A percentile compares a stretch with the other conserved stretches of the same genome.
These are phyloP conservation scores for Rapana venosa DNA, from an alignment of 2,888 invertebrate species.

Conservation along the genomic window DNA sequence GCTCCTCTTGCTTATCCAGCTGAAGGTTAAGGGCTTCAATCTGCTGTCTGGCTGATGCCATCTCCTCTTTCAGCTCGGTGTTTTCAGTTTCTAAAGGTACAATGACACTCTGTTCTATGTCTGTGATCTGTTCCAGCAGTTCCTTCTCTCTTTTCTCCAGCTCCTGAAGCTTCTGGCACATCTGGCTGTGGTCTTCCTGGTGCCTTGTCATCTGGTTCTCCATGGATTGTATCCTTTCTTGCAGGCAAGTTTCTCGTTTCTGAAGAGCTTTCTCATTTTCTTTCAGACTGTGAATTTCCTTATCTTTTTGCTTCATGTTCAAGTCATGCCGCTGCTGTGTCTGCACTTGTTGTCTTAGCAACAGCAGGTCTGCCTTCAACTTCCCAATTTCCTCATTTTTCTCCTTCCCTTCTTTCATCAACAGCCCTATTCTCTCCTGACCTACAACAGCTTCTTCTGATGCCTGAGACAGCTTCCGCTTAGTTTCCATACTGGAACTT, in stretches of 20 bases:
- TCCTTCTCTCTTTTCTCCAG: constrained; percentile 46
- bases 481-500: constrained; percentile 26
- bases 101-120: constrained; percentile 50
- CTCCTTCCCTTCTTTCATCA: constrained; percentile 25
- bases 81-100: constrained; percentile 52
- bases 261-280: neutral
- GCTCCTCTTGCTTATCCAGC: constrained; percentile 47
- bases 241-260: constrained; percentile 16
- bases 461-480: neutral
- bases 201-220: constrained; percentile 19
- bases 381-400: constrained; percentile 40
- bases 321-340: neutral
- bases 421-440: neutral
- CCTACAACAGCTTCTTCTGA: constrained; percentile 1
- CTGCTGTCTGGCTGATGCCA: constrained; percentile 43
- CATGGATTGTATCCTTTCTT: constrained; percentile 4
- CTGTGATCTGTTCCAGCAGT: constrained; percentile 49
- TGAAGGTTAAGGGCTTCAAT: constrained; percentile 44
- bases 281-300: neutral
- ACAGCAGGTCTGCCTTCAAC: neutral
- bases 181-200: constrained; percentile 30
- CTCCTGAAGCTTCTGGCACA: constrained; percentile 30
- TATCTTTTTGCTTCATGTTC: neutral
- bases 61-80: constrained; percentile 51
- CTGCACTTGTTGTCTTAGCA: neutral